Evolutionary conservation across 64 coral and sea anemone genomes (phyloP), one percentile per base, ranked within the genome.

Genomic region (Stichodactyla helianthus): DNA sequence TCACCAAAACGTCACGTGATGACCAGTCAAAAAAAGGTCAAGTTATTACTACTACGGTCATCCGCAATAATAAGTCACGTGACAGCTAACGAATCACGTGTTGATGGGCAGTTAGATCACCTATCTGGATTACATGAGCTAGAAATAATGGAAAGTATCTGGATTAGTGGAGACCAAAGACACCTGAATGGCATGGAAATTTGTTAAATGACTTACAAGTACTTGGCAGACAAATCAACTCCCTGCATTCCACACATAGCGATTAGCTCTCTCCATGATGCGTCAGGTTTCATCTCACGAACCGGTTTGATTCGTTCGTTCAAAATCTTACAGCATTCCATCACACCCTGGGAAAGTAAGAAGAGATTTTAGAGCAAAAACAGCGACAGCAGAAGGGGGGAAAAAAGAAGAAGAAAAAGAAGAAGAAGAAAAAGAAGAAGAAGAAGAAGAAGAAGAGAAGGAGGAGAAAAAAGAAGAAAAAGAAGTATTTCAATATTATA

Each of bases 251-350:
- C 84, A 54, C 89, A 91, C 17, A 78, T 78, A 20, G 83, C 64
- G 64, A 94, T 89, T 11, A 98, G 23, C 27, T 98, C 84, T 83
- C 50, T 71, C 95, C 95, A 98, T 6, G 95, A 59, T 10, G 89
- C 92, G 11, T 77, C 76, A 20, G 87, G 86, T 89, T 93, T 94
- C 20, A 51, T 76, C 54, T 91, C 77, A 18, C 84, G 89, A 10
- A 98, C 55, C 25, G 95, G 89, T 64, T 91, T 88, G 65, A 98
- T 91, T 19, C 92, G 86, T 80, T 94, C 93, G 59, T 94, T 98
- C 60, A 98, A 67, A 19, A 98, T 92, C 15, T 83, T 87, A 55
- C 95, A 98, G 63, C 92, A 93, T 20, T 91, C 82, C 52, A 98
- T 89, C 52, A 94, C 89, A 60, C 87, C 90, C 92, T 98, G 18